Conservation (phyloP, 2,113 vertebrate genomes). For the Isurus oxyrinchus region DNA sequence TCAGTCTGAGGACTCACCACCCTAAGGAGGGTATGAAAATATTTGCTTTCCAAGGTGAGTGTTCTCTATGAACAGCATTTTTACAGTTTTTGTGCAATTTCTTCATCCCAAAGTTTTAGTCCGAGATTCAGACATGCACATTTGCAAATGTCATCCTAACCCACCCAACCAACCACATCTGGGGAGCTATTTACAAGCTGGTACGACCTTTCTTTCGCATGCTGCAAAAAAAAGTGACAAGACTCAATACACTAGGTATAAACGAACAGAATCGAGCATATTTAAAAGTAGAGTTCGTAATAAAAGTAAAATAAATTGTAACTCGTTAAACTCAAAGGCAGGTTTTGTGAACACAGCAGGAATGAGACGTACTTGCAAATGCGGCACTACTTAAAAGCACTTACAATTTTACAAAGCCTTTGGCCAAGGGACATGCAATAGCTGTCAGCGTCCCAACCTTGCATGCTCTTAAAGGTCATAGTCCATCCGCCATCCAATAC, state of each 20-base stretch:
- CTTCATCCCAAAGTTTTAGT: neutral
- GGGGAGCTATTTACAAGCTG: neutral
- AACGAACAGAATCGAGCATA: neutral
- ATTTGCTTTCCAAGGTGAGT: neutral
- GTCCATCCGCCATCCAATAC: neutral
- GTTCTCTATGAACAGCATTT: neutral
- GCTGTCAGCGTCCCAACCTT: conserved; percentile 4
- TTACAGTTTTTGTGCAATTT: neutral
- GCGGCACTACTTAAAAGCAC: neutral
- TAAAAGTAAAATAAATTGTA: neutral
- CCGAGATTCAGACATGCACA: neutral
- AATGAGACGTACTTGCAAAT: neutral
- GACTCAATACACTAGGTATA: neutral
- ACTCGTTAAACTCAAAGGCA: neutral
- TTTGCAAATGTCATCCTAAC: neutral
- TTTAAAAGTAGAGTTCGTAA: neutral
- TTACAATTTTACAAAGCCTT: neutral
- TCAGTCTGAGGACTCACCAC: neutral
- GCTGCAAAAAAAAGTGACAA: neutral
- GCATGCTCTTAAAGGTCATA: neutral
- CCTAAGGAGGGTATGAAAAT: neutral
- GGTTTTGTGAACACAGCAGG: neutral
- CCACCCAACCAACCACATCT: neutral
- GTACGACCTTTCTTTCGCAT: neutral
- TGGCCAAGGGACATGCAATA: neutral